phyloP scores from a whole-genome alignment of 2,888 invertebrate species.

The Biston stratarius region DNA sequence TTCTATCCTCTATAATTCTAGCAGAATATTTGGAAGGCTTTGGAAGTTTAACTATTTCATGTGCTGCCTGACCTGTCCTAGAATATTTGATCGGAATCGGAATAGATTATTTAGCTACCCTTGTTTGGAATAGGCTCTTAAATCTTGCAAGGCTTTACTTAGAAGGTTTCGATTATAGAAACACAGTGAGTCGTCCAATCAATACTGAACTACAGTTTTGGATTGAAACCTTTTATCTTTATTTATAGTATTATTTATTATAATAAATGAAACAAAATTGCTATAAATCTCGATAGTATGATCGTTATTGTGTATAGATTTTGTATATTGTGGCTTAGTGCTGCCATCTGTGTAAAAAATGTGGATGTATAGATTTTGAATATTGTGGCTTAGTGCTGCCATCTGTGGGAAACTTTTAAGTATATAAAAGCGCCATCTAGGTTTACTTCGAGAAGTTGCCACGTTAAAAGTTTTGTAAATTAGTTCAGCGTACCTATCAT shows the following conservation, averaged over 20 bases:
- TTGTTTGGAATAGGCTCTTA: slow-evolving; percentile 22
- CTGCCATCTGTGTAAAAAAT: slow-evolving; percentile 7
- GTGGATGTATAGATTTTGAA: not conserved
- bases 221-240: too few relatives aligned
- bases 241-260: too few relatives aligned
- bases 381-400: slow-evolving; percentile 2
- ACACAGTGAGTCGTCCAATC: not conserved
- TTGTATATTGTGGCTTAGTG: not conserved
- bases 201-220: not conserved
- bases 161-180: slow-evolving; percentile 9
- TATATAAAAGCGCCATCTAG: slow-evolving; percentile 16
- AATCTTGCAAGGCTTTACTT: slow-evolving; percentile 14
- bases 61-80: slow-evolving; percentile 23
- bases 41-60: slow-evolving; percentile 30
- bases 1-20: slow-evolving; percentile 7
- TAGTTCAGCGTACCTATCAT: not conserved
- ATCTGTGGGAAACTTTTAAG: not conserved
- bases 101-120: slow-evolving; percentile 24
- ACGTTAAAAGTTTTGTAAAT: not conserved
- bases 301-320: too few relatives aligned
- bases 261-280: too few relatives aligned
- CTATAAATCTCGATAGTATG: too few relatives aligned
- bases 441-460: not conserved
- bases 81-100: slow-evolving; percentile 28
- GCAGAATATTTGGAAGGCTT: slow-evolving; percentile 19